These are phyloP conservation scores for Ivindomyrus marchei DNA, from an alignment of 2,113 vertebrate species.

Conservation along the genomic window DNA sequence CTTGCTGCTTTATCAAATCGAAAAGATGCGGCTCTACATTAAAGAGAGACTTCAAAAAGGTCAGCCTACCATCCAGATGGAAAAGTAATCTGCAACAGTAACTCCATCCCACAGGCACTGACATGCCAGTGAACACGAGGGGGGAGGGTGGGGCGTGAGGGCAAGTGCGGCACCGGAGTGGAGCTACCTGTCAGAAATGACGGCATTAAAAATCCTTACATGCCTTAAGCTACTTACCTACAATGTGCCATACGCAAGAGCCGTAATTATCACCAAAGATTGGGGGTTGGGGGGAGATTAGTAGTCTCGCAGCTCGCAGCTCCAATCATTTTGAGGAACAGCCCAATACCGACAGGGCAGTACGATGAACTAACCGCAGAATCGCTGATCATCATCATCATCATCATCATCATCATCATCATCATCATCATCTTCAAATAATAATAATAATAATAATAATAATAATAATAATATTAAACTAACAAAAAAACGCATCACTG, in stretches of 20 bases:
- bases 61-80: conserved; percentile 38
- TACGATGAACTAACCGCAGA: not conserved
- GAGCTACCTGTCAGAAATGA: conserved; percentile 17
- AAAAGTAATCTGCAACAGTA: conserved; percentile 37
- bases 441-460: not conserved
- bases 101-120: conserved; percentile 43
- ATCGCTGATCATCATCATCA: not conserved
- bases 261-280: not conserved
- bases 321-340: not conserved
- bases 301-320: not conserved
- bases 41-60: conserved; percentile 31
- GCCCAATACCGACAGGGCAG: not conserved
- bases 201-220: not conserved
- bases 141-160: conserved; percentile 10
- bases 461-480: not conserved
- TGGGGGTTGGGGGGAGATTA: not conserved
- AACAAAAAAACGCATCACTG: not conserved
- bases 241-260: not conserved
- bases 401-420: not conserved
- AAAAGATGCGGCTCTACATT: conserved; percentile 32
- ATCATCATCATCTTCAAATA: not conserved
- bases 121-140: conserved; percentile 29
- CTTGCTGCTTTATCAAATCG: conserved; percentile 31
- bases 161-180: not conserved
- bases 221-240: not conserved